Percentiles rank a stretch among this genome's conserved stretches.
These are phyloP conservation scores for Hylia prasina DNA, from an alignment of 2,113 vertebrate species.

Conservation along the genomic window DNA sequence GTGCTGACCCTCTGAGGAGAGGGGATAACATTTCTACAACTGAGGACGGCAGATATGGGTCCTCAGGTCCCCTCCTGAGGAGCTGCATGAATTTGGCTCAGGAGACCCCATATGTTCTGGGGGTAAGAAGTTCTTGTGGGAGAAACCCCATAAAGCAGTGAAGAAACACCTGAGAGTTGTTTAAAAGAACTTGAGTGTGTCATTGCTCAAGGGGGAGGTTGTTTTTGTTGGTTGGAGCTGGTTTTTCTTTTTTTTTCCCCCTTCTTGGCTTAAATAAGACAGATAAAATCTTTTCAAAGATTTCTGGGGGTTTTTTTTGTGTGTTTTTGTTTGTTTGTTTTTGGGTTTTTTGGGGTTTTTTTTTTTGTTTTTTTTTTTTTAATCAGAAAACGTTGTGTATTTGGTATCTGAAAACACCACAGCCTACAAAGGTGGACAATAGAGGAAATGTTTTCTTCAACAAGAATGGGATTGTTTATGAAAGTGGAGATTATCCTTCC, in stretches of 20 bases:
- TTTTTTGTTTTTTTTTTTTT: background rate
- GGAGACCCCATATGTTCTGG: background rate
- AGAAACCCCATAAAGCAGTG: background rate
- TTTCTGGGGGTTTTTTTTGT: background rate
- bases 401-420: background rate
- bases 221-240: background rate
- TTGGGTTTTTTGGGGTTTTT: background rate
- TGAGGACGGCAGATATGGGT: background rate
- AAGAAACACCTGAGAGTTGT: background rate
- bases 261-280: background rate
- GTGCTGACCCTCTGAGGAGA: slow-evolving; percentile 35
- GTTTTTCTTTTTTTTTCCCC: background rate
- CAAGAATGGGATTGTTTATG: background rate
- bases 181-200: background rate
- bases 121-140: background rate
- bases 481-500: background rate
- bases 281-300: background rate
- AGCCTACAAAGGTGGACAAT: fast-evolving
- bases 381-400: background rate
- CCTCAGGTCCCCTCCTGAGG: background rate
- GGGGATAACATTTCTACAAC: background rate
- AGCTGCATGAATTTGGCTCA: fast-evolving
- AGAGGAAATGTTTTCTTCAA: background rate
- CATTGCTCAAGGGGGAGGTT: background rate
- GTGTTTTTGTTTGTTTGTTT: too few species aligned